Percentiles rank a stretch among this genome's conserved stretches.
Conservation (phyloP, 2,888 invertebrate species). For the Noctua fimbriata region DNA sequence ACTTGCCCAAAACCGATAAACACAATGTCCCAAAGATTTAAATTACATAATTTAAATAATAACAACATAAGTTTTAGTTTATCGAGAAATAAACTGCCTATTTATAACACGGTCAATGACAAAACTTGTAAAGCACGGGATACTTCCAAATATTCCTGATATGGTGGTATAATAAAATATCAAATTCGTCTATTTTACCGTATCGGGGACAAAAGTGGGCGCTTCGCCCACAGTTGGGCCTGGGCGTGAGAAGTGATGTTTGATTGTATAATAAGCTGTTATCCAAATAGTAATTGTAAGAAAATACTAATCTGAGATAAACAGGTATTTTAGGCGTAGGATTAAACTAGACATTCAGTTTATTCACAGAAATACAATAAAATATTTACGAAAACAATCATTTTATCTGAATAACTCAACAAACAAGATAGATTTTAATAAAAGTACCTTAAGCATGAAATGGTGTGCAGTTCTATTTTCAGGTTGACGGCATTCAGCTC, state of each 20-base stretch:
- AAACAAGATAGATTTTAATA: not conserved
- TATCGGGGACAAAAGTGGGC: constrained; percentile 61
- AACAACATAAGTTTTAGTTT: constrained; percentile 34
- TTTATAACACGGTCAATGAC: constrained; percentile 44
- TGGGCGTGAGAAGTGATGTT: constrained; percentile 41
- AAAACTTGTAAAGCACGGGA: constrained; percentile 40
- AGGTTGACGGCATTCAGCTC: not conserved
- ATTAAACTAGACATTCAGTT: not conserved
- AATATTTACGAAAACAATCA: no score
- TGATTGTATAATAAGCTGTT: constrained; percentile 36
- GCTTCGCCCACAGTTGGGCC: constrained; percentile 54
- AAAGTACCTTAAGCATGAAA: not conserved
- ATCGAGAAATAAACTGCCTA: constrained; percentile 41
- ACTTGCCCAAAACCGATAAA: constrained; percentile 20
- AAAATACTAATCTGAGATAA: constrained; percentile 6
- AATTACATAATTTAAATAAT: constrained; percentile 52
- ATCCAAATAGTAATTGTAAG: constrained; percentile 11
- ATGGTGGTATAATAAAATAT: constrained; percentile 44
- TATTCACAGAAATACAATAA: no score
- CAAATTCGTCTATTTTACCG: constrained; percentile 58
- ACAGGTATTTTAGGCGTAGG: constrained; percentile 20
- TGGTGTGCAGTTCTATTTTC: not conserved
- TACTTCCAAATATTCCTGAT: constrained; percentile 39
- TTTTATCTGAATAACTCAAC: not conserved
- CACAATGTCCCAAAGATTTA: constrained; percentile 17